Evolutionary conservation across 2,888 invertebrate genomes (phyloP), one percentile per base, ranked within the genome.

Genomic region (Calameuta filiformis): DNA sequence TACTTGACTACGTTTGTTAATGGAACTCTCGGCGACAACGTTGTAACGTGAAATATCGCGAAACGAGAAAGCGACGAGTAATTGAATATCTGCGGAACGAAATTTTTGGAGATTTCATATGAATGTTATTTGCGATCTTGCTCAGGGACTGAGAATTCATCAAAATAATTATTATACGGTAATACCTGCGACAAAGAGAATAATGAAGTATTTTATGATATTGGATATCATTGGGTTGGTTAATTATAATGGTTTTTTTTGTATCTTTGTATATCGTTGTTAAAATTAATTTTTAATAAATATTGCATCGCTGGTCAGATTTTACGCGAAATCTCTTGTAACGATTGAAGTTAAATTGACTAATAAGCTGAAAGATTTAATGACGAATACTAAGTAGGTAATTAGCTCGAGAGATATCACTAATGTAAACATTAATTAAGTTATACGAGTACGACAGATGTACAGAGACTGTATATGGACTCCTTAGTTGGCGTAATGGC

Each of bases 391-490:
- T 75, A 81, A 75, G 75, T 68, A 76, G 82, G 83, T 85, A 81
- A 86, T 86, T 82, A 84, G 76, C 80, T 80, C 56, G 56, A 75
- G 76, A 80, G 79, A 81, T 79, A 56, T 79, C 77, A 81, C 78
- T 83, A 81, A 82, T 75, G 80, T 81, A 79, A 81, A 83, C 84
- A 82, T 84, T 81, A 85, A 86, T 85, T 86, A 86, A 82, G 79
- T 77, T 77, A 76, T 75, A 79, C 73, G 12, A 76, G 68, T 31
- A 71, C 30, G 30, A 33, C 33, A 15, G 31, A 31, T 34, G 71
- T 31, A 23, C 71, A 31, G 71, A 31, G 31, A 56, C 56, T 15
- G 23, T 23, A 56, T 23, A 35, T 15, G 33, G 31, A 15, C 71
- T 31, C 71, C 9, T 33, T 31, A 0, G 71, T 15, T 31, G 71